Base-by-base conservation (phyloP, 2,113 vertebrate genomes). In the Archilochus colubris region DNA sequence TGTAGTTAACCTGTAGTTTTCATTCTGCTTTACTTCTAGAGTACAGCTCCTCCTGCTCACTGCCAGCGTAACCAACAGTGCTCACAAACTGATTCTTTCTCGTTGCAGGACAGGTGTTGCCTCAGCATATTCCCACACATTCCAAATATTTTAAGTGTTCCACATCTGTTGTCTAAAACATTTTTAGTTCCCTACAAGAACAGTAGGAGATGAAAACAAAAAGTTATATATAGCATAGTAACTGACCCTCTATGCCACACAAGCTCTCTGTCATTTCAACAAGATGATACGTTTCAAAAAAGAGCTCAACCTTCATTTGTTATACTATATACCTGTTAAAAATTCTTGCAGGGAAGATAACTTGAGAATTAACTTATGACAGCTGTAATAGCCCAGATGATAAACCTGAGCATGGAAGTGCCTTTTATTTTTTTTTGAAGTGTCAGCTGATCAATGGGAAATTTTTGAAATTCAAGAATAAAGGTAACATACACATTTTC, bases 21-120 rank as follows among this genome's bases (percentile, higher is more conserved):
- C 27, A 63, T 38, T 67, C 64, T 57, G 48, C 36, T 74, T 72
- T 66, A 48, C 40, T 73, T 67, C 27, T 31, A 67, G 40, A 1
- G 6, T n/a, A 43, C 4, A 38, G 38, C 21, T 46, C 62, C 54
- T 69, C 68, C 72, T 54, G 70, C 46, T 86, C 67, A 36, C 58
- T 64, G 43, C 51, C 70, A 59, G 53, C 12, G 8, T 23, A 72
- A 80, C 30, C 5, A 93, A 68, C 38, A 64, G 31, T 0, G 25
- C 75, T 50, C 54, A 59, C 83, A 94, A 83, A 81, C 64, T 4
- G 9, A 68, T 46, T 61, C 89, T 86, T 89, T 79, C 13, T 30
- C 27, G 2, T n/a, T 59, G 80, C 82, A 95, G 92, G 96, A 97
- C 97, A 97, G 97, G 97, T 97, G 97, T 90, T 88, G 82, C 67